Percentiles rank a stretch among this genome's conserved stretches.
Conservation (phyloP, 2,888 invertebrate species). For the Oscheius sp. region DNA sequence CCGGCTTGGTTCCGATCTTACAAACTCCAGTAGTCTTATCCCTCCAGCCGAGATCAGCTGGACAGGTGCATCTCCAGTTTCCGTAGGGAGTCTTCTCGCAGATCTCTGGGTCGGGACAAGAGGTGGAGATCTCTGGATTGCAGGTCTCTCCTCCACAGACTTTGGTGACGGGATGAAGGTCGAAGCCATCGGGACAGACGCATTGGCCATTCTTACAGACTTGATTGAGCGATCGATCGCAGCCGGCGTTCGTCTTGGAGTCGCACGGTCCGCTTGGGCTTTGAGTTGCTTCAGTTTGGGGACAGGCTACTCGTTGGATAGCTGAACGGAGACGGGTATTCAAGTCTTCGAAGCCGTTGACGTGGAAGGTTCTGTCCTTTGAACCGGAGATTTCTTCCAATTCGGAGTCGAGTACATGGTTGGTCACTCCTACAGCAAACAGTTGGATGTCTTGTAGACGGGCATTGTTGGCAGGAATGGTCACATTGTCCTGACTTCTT, state of each 20-base stretch:
- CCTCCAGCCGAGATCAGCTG: slow-evolving; percentile 55
- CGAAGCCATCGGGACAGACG: slow-evolving; percentile 63
- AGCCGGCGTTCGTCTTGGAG: slow-evolving; percentile 57
- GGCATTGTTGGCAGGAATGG: slow-evolving; percentile 63
- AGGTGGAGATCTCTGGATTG: slow-evolving; percentile 64
- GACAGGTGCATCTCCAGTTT: slow-evolving; percentile 65
- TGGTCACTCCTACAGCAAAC: slow-evolving; percentile 70
- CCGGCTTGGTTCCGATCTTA: slow-evolving; percentile 37
- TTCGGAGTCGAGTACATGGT: slow-evolving; percentile 61
- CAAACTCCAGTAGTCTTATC: slow-evolving; percentile 56
- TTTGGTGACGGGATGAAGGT: slow-evolving; percentile 62
- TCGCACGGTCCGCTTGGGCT: slow-evolving; percentile 57
- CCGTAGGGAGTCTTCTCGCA: slow-evolving; percentile 68
- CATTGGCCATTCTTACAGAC: slow-evolving; percentile 56
- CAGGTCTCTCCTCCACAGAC: slow-evolving; percentile 65
- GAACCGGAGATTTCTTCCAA: slow-evolving; percentile 58
- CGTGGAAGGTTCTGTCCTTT: slow-evolving; percentile 61
- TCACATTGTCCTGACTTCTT: slow-evolving; percentile 68
- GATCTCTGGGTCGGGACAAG: slow-evolving; percentile 65
- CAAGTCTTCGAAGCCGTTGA: slow-evolving; percentile 65
- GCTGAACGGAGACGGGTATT: slow-evolving; percentile 61
- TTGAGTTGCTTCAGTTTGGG: slow-evolving; percentile 36
- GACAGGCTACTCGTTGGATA: slow-evolving; percentile 66
- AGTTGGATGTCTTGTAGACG: slow-evolving; percentile 67
- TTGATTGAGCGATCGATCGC: slow-evolving; percentile 63